Evolutionary conservation across 2,888 invertebrate species (phyloP), one percentile per base, ranked within the genome.

Genomic region (Ceriagrion tenellum): DNA sequence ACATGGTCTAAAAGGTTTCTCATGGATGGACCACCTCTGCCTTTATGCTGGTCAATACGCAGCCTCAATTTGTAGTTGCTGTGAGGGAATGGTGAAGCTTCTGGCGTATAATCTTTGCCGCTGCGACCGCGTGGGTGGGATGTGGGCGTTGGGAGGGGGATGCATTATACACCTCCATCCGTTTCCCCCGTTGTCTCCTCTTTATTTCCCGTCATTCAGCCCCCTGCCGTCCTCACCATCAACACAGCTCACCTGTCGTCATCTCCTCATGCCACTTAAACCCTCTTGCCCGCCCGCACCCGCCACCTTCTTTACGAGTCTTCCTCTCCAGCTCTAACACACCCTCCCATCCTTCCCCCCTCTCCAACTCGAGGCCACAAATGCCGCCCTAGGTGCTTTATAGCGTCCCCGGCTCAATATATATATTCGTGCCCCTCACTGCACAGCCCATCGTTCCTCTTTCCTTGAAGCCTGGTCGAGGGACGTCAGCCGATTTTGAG

Each of bases 331-430:
- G 47, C 26, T 12, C 40, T 47, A 26, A 2, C 26, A 35, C 63
- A 16, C 20, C 18, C 30, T 55, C 13, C 47, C 47, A 2, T 18
- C 55, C 47, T 8, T 26, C 55, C 20, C 55, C 81, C 89, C 12
- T 0, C 74, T 55, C 89, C 55, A 35, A 26, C 89, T 55, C 23
- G 47, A 35, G 55, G n/a, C 89, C 63, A 63, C 40, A 12, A 63
- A 91, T 30, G 63, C 63, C 91, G 63, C 63, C 23, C 81, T 23
- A 20, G 63, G 69, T 69, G 69, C 69, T 93, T 93, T 93, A 74
- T 93, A n/a, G 93, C 69, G n/a, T 20, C 74, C 55, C 74, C n/a
- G 69, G 69, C 93, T 74, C 93, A 93, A 93, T 93, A 93, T 93
- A 69, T 91, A 91, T 93, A n/a, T 20, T 8, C 47, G 47, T 16